A percentile compares a stretch with the other conserved stretches of the same genome.
These are phyloP conservation scores for Eupithecia exiguata DNA, from an alignment of 2,888 invertebrate species.

Conservation along the genomic window DNA sequence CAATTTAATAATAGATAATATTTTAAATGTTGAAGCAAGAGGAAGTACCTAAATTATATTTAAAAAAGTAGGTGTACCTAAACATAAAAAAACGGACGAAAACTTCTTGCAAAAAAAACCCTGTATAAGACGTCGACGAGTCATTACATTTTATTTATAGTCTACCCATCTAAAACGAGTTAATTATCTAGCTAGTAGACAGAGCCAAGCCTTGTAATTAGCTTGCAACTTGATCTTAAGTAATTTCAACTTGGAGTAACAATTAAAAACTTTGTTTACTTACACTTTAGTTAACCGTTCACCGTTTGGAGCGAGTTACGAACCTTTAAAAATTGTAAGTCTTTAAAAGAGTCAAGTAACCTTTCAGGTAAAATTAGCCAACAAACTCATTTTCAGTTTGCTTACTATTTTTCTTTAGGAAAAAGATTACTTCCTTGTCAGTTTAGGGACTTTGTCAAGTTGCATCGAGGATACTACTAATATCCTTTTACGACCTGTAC, in stretches of 20 bases:
- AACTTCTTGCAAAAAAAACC: background rate
- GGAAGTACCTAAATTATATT: background rate
- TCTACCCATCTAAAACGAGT: conserved; percentile 6
- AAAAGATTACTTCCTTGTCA: background rate
- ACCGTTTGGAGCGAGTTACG: background rate
- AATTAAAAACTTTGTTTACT: conserved; percentile 21
- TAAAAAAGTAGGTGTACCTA: no score
- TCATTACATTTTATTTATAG: background rate
- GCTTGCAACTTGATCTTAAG: conserved; percentile 28
- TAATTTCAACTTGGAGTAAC: conserved; percentile 23
- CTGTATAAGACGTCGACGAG: conserved; percentile 5
- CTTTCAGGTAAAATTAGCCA: background rate
- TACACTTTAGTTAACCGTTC: conserved; percentile 4
- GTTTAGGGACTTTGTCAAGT: background rate
- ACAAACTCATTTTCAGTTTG: background rate
- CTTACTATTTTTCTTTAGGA: background rate
- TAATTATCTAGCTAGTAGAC: conserved; percentile 14
- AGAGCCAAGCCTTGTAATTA: conserved; percentile 18
- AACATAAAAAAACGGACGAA: background rate
- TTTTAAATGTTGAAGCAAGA: background rate
- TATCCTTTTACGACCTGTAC: background rate
- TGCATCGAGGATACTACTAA: background rate
- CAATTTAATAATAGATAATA: background rate
- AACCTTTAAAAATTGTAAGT: background rate
- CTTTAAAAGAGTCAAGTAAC: background rate